phyloP scores from a whole-genome alignment of 2,113 vertebrate genomes.

The Cryptomyrus ogoouensis region DNA sequence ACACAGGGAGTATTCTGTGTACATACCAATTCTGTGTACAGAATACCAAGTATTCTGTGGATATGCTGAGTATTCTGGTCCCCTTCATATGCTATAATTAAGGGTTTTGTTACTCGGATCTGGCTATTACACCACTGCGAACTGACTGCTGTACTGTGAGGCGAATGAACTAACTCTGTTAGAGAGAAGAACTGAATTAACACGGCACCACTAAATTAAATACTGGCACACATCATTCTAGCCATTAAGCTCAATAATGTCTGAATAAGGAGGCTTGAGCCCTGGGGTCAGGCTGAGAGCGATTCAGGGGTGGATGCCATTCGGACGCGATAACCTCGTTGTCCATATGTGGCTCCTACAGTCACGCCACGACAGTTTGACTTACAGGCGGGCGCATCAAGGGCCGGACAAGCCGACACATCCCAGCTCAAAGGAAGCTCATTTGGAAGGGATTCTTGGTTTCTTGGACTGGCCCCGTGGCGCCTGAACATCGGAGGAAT shows the following conservation, averaged over 20 bases:
- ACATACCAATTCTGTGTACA: background rate
- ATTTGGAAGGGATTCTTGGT: background rate
- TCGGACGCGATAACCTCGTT: conserved; percentile 26
- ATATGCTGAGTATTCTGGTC: background rate
- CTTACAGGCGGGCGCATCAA: background rate
- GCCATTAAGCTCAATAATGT: conserved; percentile 10
- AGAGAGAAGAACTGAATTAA: background rate
- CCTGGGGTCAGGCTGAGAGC: conserved; percentile 8
- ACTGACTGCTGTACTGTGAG: background rate
- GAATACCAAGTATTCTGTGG: background rate
- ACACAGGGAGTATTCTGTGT: background rate
- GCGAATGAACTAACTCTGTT: background rate
- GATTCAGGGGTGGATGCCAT: conserved; percentile 26
- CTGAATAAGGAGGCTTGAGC: conserved; percentile 5
- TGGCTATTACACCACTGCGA: background rate
- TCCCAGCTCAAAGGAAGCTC: background rate
- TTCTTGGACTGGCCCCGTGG: background rate
- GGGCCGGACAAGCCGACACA: background rate
- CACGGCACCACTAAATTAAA: background rate
- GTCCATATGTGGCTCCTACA: conserved; percentile 29
- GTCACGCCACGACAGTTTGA: background rate
- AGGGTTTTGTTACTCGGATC: background rate
- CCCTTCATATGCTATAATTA: background rate
- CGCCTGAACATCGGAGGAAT: background rate
- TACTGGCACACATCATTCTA: background rate